A percentile compares a stretch with the other conserved stretches of the same genome.
These are phyloP conservation scores for Meleagris gallopavo DNA, from an alignment of 2,113 vertebrate genomes.

Conservation along the genomic window DNA sequence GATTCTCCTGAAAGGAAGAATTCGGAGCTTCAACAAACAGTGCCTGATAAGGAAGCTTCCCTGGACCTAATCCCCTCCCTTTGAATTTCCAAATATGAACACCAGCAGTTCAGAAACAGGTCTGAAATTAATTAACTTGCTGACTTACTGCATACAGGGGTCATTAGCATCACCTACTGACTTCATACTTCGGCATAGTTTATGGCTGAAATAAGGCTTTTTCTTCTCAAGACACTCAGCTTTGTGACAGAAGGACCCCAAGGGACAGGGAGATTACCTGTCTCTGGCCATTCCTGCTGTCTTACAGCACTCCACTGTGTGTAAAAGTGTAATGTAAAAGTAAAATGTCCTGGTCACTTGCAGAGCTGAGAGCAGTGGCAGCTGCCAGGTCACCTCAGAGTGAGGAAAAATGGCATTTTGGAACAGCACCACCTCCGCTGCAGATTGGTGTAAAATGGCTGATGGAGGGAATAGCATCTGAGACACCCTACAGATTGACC, in stretches of 20 bases:
- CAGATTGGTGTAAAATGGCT: accelerated
- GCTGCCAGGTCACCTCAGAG: background rate
- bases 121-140: background rate
- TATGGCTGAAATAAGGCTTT: background rate
- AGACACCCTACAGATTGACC: background rate
- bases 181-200: background rate
- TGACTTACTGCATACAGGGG: background rate
- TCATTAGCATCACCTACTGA: background rate
- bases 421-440: background rate
- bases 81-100: background rate
- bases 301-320: accelerated
- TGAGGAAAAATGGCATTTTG: background rate
- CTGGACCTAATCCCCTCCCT: background rate
- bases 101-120: background rate
- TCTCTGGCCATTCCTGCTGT: accelerated
- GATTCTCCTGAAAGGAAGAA: background rate
- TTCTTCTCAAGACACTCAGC: background rate
- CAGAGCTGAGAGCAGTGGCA: background rate
- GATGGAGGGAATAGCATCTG: background rate
- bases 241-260: background rate
- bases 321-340: background rate
- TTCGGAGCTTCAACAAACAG: background rate
- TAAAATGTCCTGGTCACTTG: background rate
- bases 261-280: background rate
- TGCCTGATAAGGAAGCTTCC: background rate